Conservation (phyloP, 2,888 invertebrate genomes). For the Xestia rhomboidea region DNA sequence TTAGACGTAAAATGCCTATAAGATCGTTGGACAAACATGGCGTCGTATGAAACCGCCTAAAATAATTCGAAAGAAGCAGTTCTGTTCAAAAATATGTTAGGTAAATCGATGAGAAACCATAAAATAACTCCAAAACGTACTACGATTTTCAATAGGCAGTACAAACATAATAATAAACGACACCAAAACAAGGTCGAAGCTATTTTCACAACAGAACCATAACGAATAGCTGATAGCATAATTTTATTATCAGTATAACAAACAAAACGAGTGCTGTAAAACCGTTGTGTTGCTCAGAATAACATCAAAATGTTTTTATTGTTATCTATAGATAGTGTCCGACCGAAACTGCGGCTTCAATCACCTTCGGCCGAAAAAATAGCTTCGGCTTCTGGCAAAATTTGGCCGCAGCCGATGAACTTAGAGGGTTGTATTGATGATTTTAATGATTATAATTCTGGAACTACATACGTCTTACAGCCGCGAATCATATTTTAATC, state of each 20-base stretch:
- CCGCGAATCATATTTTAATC: too few species aligned
- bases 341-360: background rate
- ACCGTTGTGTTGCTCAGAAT: constrained; percentile 7
- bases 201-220: constrained; percentile 1
- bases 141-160: background rate
- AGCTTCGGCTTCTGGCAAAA: background rate
- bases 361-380: too few species aligned
- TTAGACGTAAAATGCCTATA: background rate
- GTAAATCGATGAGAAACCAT: background rate
- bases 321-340: background rate
- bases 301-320: background rate
- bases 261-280: background rate
- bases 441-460: too few species aligned
- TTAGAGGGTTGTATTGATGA: too few species aligned
- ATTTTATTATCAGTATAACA: constrained; percentile 5
- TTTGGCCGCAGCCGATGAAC: background rate
- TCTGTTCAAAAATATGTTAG: background rate
- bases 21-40: background rate
- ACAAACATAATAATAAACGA: background rate
- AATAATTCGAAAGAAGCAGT: background rate
- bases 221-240: background rate
- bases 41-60: background rate
- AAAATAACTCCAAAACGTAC: background rate
- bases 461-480: too few species aligned
- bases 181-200: constrained; percentile 18